Evolutionary conservation across 64 coral and sea anemone species (phyloP).

Genomic region (Pocillopora verrucosa): DNA sequence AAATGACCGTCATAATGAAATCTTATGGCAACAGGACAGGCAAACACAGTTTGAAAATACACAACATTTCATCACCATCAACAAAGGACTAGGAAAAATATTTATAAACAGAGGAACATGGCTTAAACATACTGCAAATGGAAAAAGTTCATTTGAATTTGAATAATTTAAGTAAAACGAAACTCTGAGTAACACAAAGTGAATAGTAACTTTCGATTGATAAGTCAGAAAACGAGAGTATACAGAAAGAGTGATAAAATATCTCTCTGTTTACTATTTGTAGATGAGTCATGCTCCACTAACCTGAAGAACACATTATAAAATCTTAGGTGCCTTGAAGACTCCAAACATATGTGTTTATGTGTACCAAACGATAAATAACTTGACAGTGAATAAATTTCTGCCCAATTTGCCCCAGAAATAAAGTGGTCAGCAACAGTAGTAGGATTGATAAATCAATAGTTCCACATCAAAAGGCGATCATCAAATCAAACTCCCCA

Average conservation of each 20-base stretch:
- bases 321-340: neutral
- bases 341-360: neutral
- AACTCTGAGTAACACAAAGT: neutral
- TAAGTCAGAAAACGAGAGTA: neutral
- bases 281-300: neutral
- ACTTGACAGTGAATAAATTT: neutral
- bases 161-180: neutral
- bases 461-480: neutral
- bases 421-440: neutral
- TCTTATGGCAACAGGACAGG: too few relatives aligned
- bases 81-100: conserved; percentile 6
- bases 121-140: neutral
- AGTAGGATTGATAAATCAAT: neutral
- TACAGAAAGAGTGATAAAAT: neutral
- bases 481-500: neutral
- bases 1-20: neutral
- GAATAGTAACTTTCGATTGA: neutral
- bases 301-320: neutral
- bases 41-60: neutral
- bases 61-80: neutral
- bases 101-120: neutral
- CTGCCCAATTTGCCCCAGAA: neutral
- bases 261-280: neutral
- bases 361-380: too few relatives aligned
- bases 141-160: neutral